These are phyloP conservation scores for Ciconia boyciana DNA, from an alignment of 2,113 vertebrate species.

Conservation along the genomic window DNA sequence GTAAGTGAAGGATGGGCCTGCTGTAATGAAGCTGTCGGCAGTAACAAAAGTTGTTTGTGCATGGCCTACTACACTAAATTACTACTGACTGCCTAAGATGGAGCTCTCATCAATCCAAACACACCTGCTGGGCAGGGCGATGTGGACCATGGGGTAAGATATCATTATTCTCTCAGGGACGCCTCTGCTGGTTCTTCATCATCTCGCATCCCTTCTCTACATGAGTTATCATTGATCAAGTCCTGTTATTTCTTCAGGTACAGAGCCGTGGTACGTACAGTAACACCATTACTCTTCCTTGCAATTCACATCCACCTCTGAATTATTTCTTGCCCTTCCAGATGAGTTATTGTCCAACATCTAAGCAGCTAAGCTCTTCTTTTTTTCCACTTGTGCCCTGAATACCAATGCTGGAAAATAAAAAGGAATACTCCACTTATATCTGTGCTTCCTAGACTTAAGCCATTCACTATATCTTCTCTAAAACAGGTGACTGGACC, in stretches of 20 bases:
- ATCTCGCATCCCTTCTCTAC: not conserved
- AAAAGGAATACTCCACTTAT: not conserved
- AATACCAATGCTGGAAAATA: conserved; percentile 22
- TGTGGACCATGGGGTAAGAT: conserved; percentile 2
- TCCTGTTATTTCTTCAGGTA: conserved; percentile 59
- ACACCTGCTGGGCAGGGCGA: conserved; percentile 16
- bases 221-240: conserved; percentile 66
- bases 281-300: conserved; percentile 62
- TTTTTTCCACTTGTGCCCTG: not conserved
- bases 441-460: not conserved
- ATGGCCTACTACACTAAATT: conserved; percentile 62
- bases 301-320: conserved; percentile 42
- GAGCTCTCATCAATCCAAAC: conserved; percentile 65
- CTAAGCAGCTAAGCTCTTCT: not conserved
- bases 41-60: conserved; percentile 39
- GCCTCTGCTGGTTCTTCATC: conserved; percentile 59
- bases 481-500: not conserved
- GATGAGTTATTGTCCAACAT: conserved; percentile 47
- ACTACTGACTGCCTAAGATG: conserved; percentile 29
- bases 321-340: conserved; percentile 59
- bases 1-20: conserved; percentile 58
- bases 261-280: conserved; percentile 35
- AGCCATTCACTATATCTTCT: not conserved
- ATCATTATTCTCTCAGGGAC: conserved; percentile 62
- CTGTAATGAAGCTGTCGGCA: conserved; percentile 73